Conservation (phyloP, 2,113 vertebrate genomes). For the Hydrochoerus hydrochaeris region DNA sequence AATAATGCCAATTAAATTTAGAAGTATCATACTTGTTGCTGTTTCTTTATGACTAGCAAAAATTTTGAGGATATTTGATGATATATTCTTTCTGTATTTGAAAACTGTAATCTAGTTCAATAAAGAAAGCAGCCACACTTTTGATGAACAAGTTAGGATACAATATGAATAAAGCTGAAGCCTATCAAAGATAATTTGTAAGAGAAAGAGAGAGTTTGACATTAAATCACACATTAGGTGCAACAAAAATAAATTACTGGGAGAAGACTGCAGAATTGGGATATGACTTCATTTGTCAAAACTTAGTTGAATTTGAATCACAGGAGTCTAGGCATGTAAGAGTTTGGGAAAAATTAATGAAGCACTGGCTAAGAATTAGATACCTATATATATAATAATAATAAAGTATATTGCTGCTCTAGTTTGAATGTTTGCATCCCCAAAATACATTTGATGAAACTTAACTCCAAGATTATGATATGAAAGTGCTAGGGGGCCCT, state of each 20-base stretch:
- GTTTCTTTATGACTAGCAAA: neutral
- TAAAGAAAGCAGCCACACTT: neutral
- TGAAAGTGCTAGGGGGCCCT: neutral
- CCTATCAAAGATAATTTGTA: neutral
- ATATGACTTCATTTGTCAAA: neutral
- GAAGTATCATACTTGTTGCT: neutral
- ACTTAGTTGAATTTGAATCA: neutral
- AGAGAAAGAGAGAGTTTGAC: neutral
- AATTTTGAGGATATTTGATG: neutral
- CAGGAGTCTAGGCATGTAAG: neutral
- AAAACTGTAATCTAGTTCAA: neutral
- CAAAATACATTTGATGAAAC: neutral
- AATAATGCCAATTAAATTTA: neutral
- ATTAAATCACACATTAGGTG: neutral
- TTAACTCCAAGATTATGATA: neutral
- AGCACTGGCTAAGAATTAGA: neutral
- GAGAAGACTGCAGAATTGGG: constrained; percentile 19
- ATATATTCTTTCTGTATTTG: neutral
- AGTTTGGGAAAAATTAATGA: neutral
- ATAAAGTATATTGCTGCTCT: neutral
- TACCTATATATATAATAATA: neutral
- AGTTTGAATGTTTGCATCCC: neutral
- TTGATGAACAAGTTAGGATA: neutral
- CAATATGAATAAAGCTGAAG: neutral
- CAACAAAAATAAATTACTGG: constrained; percentile 2